Base-by-base conservation (phyloP, 2,113 vertebrate genomes). In the Chaetops frenatus region DNA sequence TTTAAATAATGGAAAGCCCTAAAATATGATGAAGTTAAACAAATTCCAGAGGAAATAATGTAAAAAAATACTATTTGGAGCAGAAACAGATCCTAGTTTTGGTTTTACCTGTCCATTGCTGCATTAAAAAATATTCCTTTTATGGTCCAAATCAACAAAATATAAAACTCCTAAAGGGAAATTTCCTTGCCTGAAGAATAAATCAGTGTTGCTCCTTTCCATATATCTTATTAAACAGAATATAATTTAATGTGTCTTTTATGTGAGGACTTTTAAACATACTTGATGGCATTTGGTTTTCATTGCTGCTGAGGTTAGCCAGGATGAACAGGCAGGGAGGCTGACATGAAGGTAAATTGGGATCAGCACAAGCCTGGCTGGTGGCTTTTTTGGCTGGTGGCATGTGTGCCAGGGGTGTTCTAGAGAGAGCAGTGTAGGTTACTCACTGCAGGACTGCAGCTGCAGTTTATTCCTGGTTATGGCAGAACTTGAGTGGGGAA, bases 21-120 rank as follows among this genome's bases (percentile, higher is more conserved):
- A 78, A 97, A 92, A 87, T 79, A 92, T 14, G 53, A 82, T 72
- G 62, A 73, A 94, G 81, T 95, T 93, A 95, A 96, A 90, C 67
- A 97, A 96, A 97, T 94, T 94, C 81, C 86, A 71, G 45, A 81
- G 84, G 86, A 97, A 98, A 96, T 94, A 92, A 90, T 81, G 47
- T 80, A 72, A 44, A 89, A 89, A 89, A 94, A 44, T 71, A 74
- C 42, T 86, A 78, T 79, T 84, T 81, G 36, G 80, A 71, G 70
- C 54, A 95, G 71, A 58, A 70, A 47, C 23, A 83, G 66, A 50
- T 45, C 36, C 77, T 58, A 47, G 33, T 69, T 88, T 88, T 93
- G 24, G 67, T 94, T 93, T 93, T 60, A 86, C 33, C 48, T 90
- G 50, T 81, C 44, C 28, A n/a, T 51, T 64, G 36, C 65, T 76